phyloP scores from a whole-genome alignment of 1,140 invertebrate species.

The Macrostomum lignano region DNA sequence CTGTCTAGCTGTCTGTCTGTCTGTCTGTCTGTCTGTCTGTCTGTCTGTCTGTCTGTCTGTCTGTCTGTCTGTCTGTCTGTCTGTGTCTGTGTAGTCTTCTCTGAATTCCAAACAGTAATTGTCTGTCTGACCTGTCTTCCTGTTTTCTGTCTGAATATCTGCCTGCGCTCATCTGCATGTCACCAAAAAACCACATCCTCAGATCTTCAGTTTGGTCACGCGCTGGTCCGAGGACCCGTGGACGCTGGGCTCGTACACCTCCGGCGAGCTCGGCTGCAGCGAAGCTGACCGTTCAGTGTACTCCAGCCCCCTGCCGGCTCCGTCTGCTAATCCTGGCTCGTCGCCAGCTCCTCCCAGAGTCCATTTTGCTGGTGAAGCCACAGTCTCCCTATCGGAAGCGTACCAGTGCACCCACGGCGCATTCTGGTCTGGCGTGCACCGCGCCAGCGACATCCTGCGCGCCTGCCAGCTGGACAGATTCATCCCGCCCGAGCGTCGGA shows the following conservation, averaged over 20 bases:
- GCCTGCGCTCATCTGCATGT: not conserved
- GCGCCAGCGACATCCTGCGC: not conserved
- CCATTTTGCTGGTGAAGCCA: constrained; percentile 5
- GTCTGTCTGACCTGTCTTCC: too few species aligned
- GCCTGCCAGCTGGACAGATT: not conserved
- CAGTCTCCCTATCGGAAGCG: not conserved
- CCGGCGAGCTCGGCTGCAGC: not conserved
- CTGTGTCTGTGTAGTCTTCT: too few species aligned
- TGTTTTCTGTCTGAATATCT: too few species aligned
- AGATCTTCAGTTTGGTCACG: not conserved
- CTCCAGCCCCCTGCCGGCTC: not conserved
- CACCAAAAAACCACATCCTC: not conserved
- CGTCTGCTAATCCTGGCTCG: not conserved
- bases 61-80: too few species aligned
- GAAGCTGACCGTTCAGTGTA: not conserved
- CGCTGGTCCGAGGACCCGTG: constrained; percentile 3
- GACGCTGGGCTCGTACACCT: constrained; percentile 1
- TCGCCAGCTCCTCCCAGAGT: too few species aligned
- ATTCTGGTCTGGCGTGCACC: not conserved
- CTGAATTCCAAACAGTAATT: too few species aligned
- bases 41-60: too few species aligned
- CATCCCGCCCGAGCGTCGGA: too few species aligned
- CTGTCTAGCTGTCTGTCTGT: too few species aligned
- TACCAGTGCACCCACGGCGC: constrained; percentile 2
- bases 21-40: too few species aligned